Evolutionary conservation across 2,113 vertebrate genomes (phyloP).

Genomic region (Tragelaphus imberbis): DNA sequence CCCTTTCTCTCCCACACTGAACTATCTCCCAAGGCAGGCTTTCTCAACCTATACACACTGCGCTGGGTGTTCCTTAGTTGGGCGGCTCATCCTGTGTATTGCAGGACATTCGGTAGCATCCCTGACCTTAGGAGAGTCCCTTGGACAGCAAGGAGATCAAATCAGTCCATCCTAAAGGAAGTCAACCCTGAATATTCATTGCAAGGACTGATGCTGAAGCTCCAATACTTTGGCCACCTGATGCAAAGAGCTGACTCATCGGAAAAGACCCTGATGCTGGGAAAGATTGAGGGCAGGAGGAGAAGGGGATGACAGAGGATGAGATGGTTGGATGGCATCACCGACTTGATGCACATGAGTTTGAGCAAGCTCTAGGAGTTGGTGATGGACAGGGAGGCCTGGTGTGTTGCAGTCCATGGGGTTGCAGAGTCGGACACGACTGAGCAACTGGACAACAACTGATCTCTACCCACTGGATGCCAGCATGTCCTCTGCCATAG

Average conservation of each 20-base stretch:
- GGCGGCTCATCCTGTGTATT: background rate
- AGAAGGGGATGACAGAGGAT: background rate
- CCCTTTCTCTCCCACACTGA: background rate
- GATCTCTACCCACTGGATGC: background rate
- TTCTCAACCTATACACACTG: background rate
- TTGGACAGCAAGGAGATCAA: background rate
- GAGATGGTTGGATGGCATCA: background rate
- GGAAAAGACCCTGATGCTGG: background rate
- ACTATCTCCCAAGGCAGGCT: background rate
- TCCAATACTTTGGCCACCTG: background rate
- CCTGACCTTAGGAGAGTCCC: background rate
- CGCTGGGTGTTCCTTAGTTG: background rate
- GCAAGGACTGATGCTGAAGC: background rate
- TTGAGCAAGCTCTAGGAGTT: background rate
- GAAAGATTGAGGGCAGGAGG: background rate
- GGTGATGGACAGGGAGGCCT: background rate
- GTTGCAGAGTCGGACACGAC: rapidly evolving
- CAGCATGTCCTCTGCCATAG: background rate
- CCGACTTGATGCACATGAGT: background rate
- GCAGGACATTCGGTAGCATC: background rate
- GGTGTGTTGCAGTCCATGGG: background rate
- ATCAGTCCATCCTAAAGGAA: background rate
- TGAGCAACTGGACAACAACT: background rate
- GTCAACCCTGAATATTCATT: background rate
- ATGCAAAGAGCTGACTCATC: background rate